These are phyloP conservation scores for Cydia pomonella DNA, from an alignment of 1,140 invertebrate species.

Conservation along the genomic window DNA sequence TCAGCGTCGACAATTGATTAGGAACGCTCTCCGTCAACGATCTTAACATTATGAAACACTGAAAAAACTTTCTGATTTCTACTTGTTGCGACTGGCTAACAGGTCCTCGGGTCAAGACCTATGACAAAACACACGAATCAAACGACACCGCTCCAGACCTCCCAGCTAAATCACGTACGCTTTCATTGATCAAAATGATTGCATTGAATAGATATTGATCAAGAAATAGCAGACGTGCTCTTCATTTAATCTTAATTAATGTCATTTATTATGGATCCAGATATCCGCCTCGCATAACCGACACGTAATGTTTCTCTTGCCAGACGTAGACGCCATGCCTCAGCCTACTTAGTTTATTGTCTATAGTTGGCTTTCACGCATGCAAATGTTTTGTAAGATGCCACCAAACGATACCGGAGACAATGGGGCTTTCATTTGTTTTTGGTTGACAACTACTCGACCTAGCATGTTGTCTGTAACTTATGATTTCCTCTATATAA, in stretches of 20 bases:
- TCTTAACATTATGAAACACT: slow-evolving; percentile 31
- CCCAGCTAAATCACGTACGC: slow-evolving; percentile 14
- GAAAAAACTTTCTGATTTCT: slow-evolving; percentile 33
- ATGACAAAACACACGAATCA: slow-evolving; percentile 22
- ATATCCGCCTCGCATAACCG: slow-evolving; percentile 32
- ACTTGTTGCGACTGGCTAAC: slow-evolving; percentile 15
- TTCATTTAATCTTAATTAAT: slow-evolving; percentile 32
- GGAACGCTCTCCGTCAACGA: slow-evolving; percentile 39
- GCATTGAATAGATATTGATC: slow-evolving; percentile 30
- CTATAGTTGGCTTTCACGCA: slow-evolving; percentile 42
- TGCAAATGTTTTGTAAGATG: slow-evolving; percentile 39
- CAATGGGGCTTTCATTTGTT: slow-evolving; percentile 34
- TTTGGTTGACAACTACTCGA: slow-evolving; percentile 20
- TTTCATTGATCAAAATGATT: slow-evolving; percentile 29
- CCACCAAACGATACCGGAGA: slow-evolving; percentile 39
- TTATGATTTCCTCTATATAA: background rate
- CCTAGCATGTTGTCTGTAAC: slow-evolving; percentile 5
- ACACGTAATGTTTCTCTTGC: slow-evolving; percentile 39
- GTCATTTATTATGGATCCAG: slow-evolving; percentile 29
- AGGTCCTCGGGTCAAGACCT: slow-evolving; percentile 29
- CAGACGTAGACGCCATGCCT: slow-evolving; percentile 14
- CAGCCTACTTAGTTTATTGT: slow-evolving; percentile 40
- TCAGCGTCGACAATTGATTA: slow-evolving; percentile 42
- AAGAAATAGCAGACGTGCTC: slow-evolving; percentile 11
- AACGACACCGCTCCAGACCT: slow-evolving; percentile 21